Percentiles rank a stretch among this genome's conserved stretches.
Evolutionary conservation across 2,113 vertebrate species (phyloP).

Genomic region (Columbina picui): DNA sequence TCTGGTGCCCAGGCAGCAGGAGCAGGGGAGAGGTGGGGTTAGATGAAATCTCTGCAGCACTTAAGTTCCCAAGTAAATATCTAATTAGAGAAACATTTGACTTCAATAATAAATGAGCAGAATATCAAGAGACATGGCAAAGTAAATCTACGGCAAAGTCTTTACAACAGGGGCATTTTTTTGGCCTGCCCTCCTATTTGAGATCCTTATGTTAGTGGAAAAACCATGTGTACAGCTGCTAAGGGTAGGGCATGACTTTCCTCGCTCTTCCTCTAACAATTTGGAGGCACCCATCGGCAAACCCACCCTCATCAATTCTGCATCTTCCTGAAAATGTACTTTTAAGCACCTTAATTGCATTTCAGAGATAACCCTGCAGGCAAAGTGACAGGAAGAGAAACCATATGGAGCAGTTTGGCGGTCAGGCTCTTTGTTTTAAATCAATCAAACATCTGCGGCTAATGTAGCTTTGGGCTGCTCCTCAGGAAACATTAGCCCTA

Average conservation of each 20-base stretch:
- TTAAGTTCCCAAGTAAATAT: conserved; percentile 46
- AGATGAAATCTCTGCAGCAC: conserved; percentile 27
- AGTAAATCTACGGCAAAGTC: background rate
- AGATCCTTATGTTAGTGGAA: background rate
- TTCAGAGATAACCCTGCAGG: conserved; percentile 95
- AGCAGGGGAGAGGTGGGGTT: background rate
- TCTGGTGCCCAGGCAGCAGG: background rate
- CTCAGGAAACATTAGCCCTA: conserved; percentile 98
- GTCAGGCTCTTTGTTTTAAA: conserved; percentile 91
- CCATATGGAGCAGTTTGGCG: conserved; percentile 83
- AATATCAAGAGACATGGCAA: conserved; percentile 30
- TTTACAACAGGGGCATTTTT: conserved; percentile 7
- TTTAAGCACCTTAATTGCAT: conserved; percentile 98
- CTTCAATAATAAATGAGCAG: conserved; percentile 68
- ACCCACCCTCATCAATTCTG: conserved; percentile 87
- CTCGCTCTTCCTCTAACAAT: conserved; percentile 61
- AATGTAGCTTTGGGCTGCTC: conserved; percentile 95
- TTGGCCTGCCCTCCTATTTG: conserved; percentile 21
- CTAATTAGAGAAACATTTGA: conserved; percentile 52
- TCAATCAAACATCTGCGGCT: conserved; percentile 94
- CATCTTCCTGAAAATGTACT: conserved; percentile 98
- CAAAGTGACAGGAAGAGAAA: conserved; percentile 93
- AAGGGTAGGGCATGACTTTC: conserved; percentile 61
- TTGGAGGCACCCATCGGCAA: conserved; percentile 73
- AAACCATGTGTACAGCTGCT: background rate